phyloP scores from a whole-genome alignment of 2,113 vertebrate species.

The Coturnix japonica region DNA sequence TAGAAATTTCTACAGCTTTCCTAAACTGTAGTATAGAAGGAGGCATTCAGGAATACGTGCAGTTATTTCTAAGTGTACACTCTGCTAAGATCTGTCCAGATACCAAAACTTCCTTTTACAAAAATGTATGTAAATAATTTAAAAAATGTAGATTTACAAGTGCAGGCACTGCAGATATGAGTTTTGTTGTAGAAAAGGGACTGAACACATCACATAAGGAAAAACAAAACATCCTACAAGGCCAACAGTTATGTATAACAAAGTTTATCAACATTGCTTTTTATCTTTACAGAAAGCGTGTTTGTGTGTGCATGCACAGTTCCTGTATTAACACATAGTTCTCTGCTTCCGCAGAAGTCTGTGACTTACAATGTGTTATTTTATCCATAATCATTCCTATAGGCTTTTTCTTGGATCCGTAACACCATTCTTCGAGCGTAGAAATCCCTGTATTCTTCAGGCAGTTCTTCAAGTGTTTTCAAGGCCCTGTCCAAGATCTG shows the following conservation, averaged over 20 bases:
- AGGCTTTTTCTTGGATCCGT: conserved; percentile 86
- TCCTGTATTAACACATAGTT: not conserved
- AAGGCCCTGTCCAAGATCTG: conserved; percentile 90
- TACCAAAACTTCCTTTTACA: not conserved
- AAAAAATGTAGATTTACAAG: not conserved
- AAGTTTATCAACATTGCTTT: not conserved
- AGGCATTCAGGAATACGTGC: not conserved
- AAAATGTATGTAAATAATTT: not conserved
- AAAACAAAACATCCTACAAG: not conserved
- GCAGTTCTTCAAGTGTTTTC: conserved; percentile 87
- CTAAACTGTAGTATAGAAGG: not conserved
- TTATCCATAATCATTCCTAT: conserved; percentile 75
- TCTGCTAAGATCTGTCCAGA: not conserved
- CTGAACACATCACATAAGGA: not conserved
- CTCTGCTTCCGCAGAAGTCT: not conserved
- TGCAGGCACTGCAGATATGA: not conserved
- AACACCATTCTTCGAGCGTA: conserved; percentile 94
- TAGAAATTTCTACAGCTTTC: not conserved
- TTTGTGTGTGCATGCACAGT: not conserved
- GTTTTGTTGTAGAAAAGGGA: not conserved
- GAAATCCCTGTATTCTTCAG: conserved; percentile 91
- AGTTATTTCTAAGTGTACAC: not conserved
- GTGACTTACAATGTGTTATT: not conserved
- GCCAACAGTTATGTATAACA: not conserved
- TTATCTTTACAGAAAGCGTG: not conserved